Conservation (phyloP, 2,888 invertebrate genomes). For the Drosophila borborema region DNA sequence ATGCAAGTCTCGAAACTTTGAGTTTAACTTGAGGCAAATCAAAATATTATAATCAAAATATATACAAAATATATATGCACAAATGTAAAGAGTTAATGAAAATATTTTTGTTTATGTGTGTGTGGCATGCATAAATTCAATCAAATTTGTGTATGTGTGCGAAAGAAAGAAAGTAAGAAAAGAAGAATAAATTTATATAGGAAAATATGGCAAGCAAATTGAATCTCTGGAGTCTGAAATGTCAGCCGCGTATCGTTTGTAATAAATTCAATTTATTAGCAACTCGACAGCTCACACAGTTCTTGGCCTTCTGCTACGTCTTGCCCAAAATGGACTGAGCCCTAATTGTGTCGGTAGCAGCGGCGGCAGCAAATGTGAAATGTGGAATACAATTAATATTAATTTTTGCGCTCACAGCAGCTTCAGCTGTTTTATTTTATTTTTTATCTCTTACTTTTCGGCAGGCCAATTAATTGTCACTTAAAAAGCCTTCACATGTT, state of each 20-base stretch:
- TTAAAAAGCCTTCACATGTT: conserved; percentile 79
- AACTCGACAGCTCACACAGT: conserved; percentile 35
- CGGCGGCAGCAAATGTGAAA: conserved; percentile 46
- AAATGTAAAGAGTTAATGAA: conserved; percentile 61
- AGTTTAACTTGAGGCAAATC: conserved; percentile 20
- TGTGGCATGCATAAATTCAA: conserved; percentile 60
- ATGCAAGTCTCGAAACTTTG: conserved; percentile 28
- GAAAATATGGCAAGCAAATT: conserved; percentile 56
- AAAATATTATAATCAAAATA: conserved; percentile 10
- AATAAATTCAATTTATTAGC: conserved; percentile 77
- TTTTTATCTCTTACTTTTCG: conserved; percentile 7
- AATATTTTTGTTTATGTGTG: conserved; percentile 21
- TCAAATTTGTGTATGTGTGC: conserved; percentile 51
- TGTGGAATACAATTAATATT: conserved; percentile 78
- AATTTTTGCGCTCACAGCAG: conserved; percentile 58
- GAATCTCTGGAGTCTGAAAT: conserved; percentile 61
- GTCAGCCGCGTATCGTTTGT: conserved; percentile 64
- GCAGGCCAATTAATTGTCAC: conserved; percentile 68
- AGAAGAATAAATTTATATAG: not conserved
- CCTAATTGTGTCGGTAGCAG: conserved; percentile 46
- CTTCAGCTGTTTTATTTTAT: conserved; percentile 19
- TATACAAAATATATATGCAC: conserved; percentile 53
- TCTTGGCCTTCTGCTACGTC: conserved; percentile 35
- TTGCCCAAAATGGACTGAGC: conserved; percentile 39
- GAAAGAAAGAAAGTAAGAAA: not conserved